Conservation (phyloP, 2,888 invertebrate genomes). For the Synergus laeviventris region DNA sequence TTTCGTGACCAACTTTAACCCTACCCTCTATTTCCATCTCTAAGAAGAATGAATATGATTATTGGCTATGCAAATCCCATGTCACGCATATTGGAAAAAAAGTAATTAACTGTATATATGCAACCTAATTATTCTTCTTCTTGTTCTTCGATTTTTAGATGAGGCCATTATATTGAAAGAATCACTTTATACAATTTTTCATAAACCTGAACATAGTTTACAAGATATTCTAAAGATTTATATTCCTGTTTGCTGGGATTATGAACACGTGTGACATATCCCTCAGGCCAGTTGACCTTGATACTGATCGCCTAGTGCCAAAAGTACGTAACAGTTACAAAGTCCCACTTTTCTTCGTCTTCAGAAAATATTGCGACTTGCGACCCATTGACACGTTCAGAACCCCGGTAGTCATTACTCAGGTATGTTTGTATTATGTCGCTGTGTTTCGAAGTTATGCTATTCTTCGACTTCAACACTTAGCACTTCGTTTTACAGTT, state of each 20-base stretch:
- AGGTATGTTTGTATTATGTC: constrained; percentile 39
- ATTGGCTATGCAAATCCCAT: background rate
- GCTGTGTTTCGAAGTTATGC: constrained; percentile 23
- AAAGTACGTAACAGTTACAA: constrained; percentile 39
- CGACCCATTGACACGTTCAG: constrained; percentile 38
- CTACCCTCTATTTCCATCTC: background rate
- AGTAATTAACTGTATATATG: background rate
- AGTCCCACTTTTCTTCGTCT: constrained; percentile 35
- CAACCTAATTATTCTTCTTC: background rate
- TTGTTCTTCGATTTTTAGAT: background rate
- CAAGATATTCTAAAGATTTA: constrained; percentile 15
- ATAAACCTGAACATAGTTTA: constrained; percentile 1
- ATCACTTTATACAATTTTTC: background rate
- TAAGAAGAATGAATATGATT: constrained; percentile 2
- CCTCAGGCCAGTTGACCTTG: constrained; percentile 36
- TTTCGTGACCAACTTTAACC: constrained; percentile 25
- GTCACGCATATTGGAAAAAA: background rate
- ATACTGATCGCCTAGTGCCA: constrained; percentile 39
- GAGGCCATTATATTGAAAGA: background rate
- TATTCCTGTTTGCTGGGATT: constrained; percentile 35
- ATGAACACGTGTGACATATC: constrained; percentile 29
- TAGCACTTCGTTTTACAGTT: constrained; percentile 37
- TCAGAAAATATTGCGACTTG: constrained; percentile 30
- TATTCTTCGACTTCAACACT: constrained; percentile 33
- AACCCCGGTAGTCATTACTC: constrained; percentile 37